Evolutionary conservation across 2,888 invertebrate genomes (phyloP).

Genomic region (Trissolcus japonicus): DNA sequence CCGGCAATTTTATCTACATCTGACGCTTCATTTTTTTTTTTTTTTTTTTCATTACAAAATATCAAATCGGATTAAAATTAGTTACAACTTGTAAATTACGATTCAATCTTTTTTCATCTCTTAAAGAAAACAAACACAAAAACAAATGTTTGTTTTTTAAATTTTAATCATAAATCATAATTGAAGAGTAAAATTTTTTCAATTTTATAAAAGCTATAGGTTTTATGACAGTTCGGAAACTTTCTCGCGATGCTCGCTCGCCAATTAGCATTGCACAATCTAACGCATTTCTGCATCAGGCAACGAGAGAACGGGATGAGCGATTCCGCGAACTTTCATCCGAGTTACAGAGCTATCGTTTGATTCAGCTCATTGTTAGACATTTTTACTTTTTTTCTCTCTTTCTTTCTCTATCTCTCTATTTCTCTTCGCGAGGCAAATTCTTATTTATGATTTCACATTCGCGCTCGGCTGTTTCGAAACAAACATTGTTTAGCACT

Average conservation of each 20-base stretch:
- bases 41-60: not conserved
- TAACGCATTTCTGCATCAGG: constrained; percentile 41
- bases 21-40: too few species aligned
- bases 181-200: not conserved
- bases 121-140: not conserved
- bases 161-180: not conserved
- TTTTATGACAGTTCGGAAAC: constrained; percentile 60
- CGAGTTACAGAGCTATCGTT: constrained; percentile 43
- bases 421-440: constrained; percentile 29
- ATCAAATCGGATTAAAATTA: not conserved
- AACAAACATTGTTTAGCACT: constrained; percentile 33
- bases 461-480: constrained; percentile 32
- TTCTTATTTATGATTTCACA: constrained; percentile 50
- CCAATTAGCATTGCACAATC: constrained; percentile 61
- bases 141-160: not conserved
- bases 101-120: not conserved
- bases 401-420: not conserved
- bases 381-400: constrained; percentile 44
- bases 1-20: constrained; percentile 6
- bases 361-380: constrained; percentile 52
- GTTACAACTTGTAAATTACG: not conserved
- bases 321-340: constrained; percentile 52
- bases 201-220: constrained; percentile 31
- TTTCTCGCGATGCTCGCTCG: constrained; percentile 58
- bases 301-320: constrained; percentile 40